Evolutionary conservation across 92 coral and sea anemone species (phyloP).

Genomic region (Umimayanthus kanabou): DNA sequence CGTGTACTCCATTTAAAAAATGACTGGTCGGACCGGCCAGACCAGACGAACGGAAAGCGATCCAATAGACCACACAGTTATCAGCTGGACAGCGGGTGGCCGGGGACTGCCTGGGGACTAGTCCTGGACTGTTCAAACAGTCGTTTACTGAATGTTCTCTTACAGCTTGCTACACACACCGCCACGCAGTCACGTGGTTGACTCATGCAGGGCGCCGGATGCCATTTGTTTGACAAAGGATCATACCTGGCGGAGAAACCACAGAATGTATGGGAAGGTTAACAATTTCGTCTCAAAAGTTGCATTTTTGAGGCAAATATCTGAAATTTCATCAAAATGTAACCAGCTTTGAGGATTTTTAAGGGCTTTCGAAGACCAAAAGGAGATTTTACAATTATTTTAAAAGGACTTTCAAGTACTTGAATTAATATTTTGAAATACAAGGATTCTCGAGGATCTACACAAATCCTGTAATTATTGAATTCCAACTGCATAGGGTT

Average conservation of each 20-base stretch:
- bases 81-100: conserved; percentile 57
- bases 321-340: neutral
- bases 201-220: conserved; percentile 86
- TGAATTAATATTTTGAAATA: too few relatives aligned
- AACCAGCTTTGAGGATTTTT: too few relatives aligned
- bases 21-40: too few relatives aligned
- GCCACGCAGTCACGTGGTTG: conserved; percentile 99
- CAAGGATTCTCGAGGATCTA: too few relatives aligned
- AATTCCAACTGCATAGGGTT: too few relatives aligned
- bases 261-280: neutral
- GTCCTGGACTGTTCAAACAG: conserved; percentile 61
- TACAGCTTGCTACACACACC: conserved; percentile 92
- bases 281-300: too few relatives aligned
- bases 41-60: too few relatives aligned
- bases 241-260: conserved; percentile 64
- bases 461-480: too few relatives aligned
- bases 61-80: neutral
- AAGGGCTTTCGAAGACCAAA: neutral
- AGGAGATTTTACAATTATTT: too few relatives aligned
- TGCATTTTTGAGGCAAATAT: neutral
- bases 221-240: conserved; percentile 93
- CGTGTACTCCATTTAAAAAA: too few relatives aligned
- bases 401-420: too few relatives aligned
- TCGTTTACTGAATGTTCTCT: conserved; percentile 67
- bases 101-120: conserved; percentile 51